Percentiles rank a stretch among this genome's conserved stretches.
Conservation (phyloP, 2,797 vertebrate species). For the Gastrophryne carolinensis region DNA sequence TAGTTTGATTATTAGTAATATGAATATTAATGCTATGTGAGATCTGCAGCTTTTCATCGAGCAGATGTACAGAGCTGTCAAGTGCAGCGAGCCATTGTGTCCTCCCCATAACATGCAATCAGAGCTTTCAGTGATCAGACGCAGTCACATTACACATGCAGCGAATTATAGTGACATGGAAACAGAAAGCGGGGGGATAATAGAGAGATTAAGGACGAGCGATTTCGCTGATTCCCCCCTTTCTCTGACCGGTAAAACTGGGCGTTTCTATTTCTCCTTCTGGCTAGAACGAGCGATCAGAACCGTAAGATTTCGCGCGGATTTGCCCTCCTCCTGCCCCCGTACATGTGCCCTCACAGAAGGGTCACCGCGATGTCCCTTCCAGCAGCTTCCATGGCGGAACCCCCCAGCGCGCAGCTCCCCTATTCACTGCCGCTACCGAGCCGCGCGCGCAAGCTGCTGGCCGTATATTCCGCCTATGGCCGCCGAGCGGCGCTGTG, state of each 20-base stretch:
- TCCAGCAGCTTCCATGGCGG: neutral
- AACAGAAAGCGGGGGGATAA: neutral
- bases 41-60: too few relatives aligned
- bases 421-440: neutral
- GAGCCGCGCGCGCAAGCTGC: too few relatives aligned
- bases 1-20: too few relatives aligned
- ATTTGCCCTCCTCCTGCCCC: slow-evolving; percentile 23
- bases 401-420: neutral
- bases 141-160: slow-evolving; percentile 17
- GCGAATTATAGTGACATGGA: slow-evolving; percentile 26
- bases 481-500: slow-evolving; percentile 16
- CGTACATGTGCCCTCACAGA: neutral
- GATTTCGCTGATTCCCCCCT: slow-evolving; percentile 31
- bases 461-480: neutral
- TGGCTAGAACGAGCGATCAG: slow-evolving; percentile 24
- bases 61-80: too few relatives aligned
- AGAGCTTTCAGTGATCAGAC: neutral
- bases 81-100: neutral
- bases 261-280: slow-evolving; percentile 42
- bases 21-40: too few relatives aligned
- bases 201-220: slow-evolving; percentile 29
- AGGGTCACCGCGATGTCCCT: slow-evolving; percentile 22
- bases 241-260: slow-evolving; percentile 47
- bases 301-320: neutral
- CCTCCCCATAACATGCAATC: neutral